These are phyloP conservation scores for Naja naja DNA, from an alignment of 2,113 vertebrate species.

Conservation along the genomic window DNA sequence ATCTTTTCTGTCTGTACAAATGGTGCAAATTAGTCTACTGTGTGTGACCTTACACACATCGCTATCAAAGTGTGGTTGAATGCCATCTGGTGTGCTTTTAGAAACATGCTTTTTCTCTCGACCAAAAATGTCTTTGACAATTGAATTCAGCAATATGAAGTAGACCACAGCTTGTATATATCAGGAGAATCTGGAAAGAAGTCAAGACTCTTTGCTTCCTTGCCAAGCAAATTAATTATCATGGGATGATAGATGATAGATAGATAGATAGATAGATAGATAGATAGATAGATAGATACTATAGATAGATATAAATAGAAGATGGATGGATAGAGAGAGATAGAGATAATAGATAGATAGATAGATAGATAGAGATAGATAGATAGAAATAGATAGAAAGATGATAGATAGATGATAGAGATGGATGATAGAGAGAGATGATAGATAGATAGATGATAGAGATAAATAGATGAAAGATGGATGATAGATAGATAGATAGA, in stretches of 20 bases:
- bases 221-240: neutral
- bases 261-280: no score
- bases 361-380: no score
- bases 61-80: neutral
- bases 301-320: no score
- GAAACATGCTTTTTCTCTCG: neutral
- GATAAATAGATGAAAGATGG: no score
- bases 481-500: no score
- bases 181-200: neutral
- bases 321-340: no score
- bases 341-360: no score
- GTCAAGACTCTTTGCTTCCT: constrained; percentile 3
- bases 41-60: neutral
- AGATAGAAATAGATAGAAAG: no score
- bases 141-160: neutral
- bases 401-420: no score
- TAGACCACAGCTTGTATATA: neutral
- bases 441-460: no score
- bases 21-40: neutral
- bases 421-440: no score
- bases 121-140: constrained; percentile 17
- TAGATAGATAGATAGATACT: no score
- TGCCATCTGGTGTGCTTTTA: neutral
- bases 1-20: neutral
- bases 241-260: neutral